phyloP scores from a whole-genome alignment of 2,888 invertebrate genomes.

The Allygus modestus region DNA sequence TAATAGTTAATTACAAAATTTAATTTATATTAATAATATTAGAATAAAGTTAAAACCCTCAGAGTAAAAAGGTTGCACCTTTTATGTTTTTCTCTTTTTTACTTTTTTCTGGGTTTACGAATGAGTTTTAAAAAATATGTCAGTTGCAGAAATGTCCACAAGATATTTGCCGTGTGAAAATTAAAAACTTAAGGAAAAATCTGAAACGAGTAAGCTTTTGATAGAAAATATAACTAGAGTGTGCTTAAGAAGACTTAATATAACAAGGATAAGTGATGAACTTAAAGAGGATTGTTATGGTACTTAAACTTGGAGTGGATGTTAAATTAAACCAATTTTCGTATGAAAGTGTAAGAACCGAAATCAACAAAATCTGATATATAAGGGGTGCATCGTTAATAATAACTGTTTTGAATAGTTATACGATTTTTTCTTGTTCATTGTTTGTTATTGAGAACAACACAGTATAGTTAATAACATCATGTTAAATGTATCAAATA shows the following conservation, averaged over 20 bases:
- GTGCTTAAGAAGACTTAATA: background rate
- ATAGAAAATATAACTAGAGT: background rate
- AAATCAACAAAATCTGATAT: background rate
- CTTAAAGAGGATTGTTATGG: background rate
- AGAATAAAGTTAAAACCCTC: too few relatives aligned
- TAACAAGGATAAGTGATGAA: background rate
- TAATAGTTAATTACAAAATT: too few relatives aligned
- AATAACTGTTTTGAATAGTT: background rate
- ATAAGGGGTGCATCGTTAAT: background rate
- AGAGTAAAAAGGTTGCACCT: too few relatives aligned
- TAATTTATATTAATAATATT: too few relatives aligned
- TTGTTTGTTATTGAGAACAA: background rate
- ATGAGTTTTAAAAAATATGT: too few relatives aligned
- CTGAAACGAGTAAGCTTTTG: too few relatives aligned
- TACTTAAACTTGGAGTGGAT: background rate
- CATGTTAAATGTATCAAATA: too few relatives aligned
- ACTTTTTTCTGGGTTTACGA: too few relatives aligned
- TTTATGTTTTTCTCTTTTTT: too few relatives aligned
- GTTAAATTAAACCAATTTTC: constrained; percentile 6
- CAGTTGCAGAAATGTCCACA: too few relatives aligned
- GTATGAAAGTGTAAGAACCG: constrained; percentile 15
- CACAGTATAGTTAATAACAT: background rate
- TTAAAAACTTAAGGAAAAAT: background rate
- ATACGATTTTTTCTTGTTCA: too few relatives aligned
- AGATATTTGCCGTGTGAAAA: too few relatives aligned